Evolutionary conservation across 1,140 invertebrate species (phyloP), one percentile per base, ranked within the genome.

Genomic region (Lepidurus apus): DNA sequence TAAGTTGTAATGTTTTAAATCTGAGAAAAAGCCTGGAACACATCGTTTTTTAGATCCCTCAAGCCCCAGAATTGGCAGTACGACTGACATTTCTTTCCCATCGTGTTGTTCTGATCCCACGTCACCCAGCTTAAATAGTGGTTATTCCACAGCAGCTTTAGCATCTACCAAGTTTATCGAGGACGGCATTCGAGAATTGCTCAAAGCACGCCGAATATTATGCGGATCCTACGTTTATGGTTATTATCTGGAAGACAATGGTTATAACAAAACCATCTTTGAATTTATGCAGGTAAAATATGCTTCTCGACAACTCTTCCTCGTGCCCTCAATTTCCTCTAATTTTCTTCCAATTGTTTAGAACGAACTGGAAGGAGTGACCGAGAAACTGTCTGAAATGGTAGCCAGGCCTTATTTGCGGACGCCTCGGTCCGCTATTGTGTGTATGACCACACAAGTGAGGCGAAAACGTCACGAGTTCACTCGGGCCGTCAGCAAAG

Each of bases 221-320:
- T 90, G 90, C 83, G 91, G 89, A 73, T 90, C 89, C 9, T 91
- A 91, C 83, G 89, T 91, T 1, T 91, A 91, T 84, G 90, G 90
- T 47, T 79, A 79, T 43, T 79, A 79, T 17, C 82, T 91, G 21
- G 88, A 87, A 82, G 89, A 90, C 81, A 89, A 89, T 82, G 89
- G 89, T 2, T 90, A 90, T 81, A 91, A 90, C 82, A 90, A 89
- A 83, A 88, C 88, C 77, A 90, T 91, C 47, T 92, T 91, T 85
- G 90, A 92, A 84, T 90, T 90, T 82, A 90, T 92, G 89, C 90
- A 91, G 87, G 89, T 90, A 84, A 82, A 21, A 79, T 80, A 65
- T 34, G 44, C 17, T 73, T 26, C 43, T 75, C 74, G 10, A 79
- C 44, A 53, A 73, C 74, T 8, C 10, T 42, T 65, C 53, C 65